Conservation (phyloP, 2,113 vertebrate genomes). For the Noctilio leporinus region DNA sequence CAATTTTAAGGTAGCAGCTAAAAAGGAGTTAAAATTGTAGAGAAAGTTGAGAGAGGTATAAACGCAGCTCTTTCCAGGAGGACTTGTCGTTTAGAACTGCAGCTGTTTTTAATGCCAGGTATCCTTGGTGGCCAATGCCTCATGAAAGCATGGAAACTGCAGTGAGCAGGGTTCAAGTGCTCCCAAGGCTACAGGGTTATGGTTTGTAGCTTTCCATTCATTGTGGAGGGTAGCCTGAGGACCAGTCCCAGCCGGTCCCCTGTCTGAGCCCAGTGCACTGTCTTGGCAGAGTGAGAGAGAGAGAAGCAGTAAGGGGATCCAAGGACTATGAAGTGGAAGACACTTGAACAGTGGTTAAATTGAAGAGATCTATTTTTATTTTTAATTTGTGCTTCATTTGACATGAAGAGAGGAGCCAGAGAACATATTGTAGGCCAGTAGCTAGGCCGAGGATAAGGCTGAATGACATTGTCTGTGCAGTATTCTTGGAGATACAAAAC, state of each 20-base stretch:
- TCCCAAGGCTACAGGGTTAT: slow-evolving; percentile 2
- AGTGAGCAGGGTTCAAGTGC: slow-evolving; percentile 16
- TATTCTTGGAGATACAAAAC: background rate
- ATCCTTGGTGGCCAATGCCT: slow-evolving; percentile 58
- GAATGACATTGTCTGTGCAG: background rate
- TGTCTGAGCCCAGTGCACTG: background rate
- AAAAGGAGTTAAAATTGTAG: background rate
- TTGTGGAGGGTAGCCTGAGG: slow-evolving; percentile 11
- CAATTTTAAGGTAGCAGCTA: background rate
- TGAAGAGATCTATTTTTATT: background rate
- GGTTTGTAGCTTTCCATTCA: slow-evolving; percentile 61
- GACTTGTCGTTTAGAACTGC: slow-evolving; percentile 41
- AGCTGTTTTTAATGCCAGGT: slow-evolving; percentile 42
- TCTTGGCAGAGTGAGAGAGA: background rate
- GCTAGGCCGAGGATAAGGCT: background rate
- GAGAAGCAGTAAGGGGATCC: background rate
- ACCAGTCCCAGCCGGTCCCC: background rate
- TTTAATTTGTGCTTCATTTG: background rate
- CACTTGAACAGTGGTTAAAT: background rate
- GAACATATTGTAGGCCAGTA: background rate
- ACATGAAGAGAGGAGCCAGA: background rate
- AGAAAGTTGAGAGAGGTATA: background rate
- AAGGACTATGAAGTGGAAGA: background rate
- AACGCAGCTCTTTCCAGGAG: slow-evolving; percentile 57
- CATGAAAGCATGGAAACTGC: background rate